Evolutionary conservation across 1,140 invertebrate species (phyloP).

Genomic region (Drosophila tani): DNA sequence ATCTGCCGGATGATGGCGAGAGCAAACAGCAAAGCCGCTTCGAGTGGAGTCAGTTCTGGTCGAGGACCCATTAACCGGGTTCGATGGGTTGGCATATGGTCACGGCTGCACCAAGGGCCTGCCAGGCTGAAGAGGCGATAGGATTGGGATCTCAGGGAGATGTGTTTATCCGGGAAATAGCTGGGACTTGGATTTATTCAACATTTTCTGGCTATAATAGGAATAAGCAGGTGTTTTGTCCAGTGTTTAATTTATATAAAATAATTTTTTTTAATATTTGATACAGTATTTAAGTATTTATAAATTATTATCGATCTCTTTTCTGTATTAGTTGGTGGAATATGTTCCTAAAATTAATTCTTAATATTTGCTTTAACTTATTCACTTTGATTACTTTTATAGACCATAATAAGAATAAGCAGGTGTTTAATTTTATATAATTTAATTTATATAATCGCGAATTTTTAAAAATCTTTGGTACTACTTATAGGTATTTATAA

Average conservation of each 20-base stretch:
- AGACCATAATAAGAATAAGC: too few species aligned
- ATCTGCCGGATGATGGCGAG: slow-evolving; percentile 10
- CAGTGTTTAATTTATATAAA: too few species aligned
- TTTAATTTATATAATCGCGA: too few species aligned
- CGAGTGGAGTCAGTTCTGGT: slow-evolving; percentile 32
- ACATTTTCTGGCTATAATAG: not conserved
- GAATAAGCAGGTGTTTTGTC: not conserved
- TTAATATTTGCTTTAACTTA: too few species aligned
- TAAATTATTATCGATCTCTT: not conserved
- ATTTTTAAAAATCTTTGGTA: not conserved
- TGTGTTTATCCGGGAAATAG: not conserved
- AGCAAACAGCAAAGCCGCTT: slow-evolving; percentile 41
- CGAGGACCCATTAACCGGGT: slow-evolving; percentile 46
- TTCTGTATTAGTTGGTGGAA: not conserved
- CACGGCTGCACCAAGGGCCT: slow-evolving; percentile 15
- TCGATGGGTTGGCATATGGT: slow-evolving; percentile 43
- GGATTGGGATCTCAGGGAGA: not conserved
- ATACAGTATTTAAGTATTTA: too few species aligned
- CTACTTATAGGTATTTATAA: too few species aligned
- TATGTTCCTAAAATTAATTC: too few species aligned
- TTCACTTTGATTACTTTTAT: too few species aligned
- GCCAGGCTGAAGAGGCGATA: not conserved
- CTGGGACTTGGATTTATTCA: slow-evolving; percentile 1
- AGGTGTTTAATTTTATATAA: too few species aligned
- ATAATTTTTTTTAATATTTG: too few species aligned